phyloP scores from a whole-genome alignment of 30 jellyfish, hydroid and myxozoan genomes.

The Cassiopea andromeda region DNA sequence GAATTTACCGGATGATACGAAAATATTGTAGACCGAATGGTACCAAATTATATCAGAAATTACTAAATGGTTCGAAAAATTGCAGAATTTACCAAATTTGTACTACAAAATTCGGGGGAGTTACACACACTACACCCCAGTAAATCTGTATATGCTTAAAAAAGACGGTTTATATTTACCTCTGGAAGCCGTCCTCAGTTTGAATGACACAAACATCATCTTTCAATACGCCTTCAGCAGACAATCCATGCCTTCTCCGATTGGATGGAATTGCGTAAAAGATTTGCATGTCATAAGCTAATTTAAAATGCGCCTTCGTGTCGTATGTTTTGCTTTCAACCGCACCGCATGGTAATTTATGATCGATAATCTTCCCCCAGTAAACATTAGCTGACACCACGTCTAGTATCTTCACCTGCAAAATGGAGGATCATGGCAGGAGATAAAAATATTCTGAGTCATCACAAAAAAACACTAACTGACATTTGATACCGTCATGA shows the following conservation, averaged over 20 bases:
- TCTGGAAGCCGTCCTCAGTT: slow-evolving; percentile 59
- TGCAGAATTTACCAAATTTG: no score
- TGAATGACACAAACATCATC: slow-evolving; percentile 74
- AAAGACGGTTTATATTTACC: slow-evolving; percentile 27
- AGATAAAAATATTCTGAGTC: no score
- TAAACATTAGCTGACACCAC: slow-evolving; percentile 74
- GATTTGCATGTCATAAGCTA: slow-evolving; percentile 74
- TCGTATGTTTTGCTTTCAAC: slow-evolving; percentile 40
- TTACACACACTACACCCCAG: no score
- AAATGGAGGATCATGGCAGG: background rate
- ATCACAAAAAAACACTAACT: no score
- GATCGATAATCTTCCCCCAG: slow-evolving; percentile 80
- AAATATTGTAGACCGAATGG: no score
- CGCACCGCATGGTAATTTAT: slow-evolving; percentile 60
- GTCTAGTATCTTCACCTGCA: slow-evolving; percentile 76
- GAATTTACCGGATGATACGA: no score
- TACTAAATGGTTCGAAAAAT: no score
- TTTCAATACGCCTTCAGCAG: slow-evolving; percentile 46
- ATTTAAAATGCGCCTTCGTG: slow-evolving; percentile 52
- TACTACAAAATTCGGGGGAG: no score
- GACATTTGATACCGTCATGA: no score
- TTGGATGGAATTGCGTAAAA: slow-evolving; percentile 37
- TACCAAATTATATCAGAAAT: no score
- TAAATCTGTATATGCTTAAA: no score
- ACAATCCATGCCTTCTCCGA: slow-evolving; percentile 45